Evolutionary conservation across 1,140 invertebrate species (phyloP), one percentile per base, ranked within the genome.

Genomic region (Lucilia sericata): DNA sequence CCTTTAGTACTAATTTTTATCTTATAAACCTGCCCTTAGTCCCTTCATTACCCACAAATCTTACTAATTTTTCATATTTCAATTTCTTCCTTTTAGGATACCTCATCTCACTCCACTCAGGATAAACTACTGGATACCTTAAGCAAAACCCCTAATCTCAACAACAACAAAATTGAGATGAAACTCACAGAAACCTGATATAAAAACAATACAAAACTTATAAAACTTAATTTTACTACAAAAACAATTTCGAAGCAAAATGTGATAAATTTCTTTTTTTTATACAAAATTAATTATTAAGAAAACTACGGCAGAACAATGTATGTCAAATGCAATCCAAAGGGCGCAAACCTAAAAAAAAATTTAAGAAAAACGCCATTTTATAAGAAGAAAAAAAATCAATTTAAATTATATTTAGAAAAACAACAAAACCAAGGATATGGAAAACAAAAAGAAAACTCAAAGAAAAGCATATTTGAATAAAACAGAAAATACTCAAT

Each of bases 331-430:
- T 55, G 51, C 80, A 51, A 55, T 30, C 2, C 5, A 42, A 42
- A 36, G 36, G 3, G 0, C 36, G n/a, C 49, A 60, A 70, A 60
- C 81, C 25, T 30, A 30, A 55, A 55, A 82, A 82, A 34, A 1
- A 34, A n/a, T 51, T 36, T 21, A 74, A 70, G 65, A 82, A 70
- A 82, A 65, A 65, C 82, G 82, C 76, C 76, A 80, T 80, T 80
- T 80, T 80, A 42, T 80, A 80, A 25, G 76, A 80, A 51, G 5
- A 21, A 70, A 12, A 65, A 70, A 70, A 70, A 70, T 3, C 65
- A 70, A 60, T 60, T 60, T 17, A 42, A n/a, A 42, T 10, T 42
- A 42, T 42, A 42, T 42, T 42, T 42, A 42, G 42, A 42, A 42
- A 42, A 42, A 5, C 3, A 12, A 51, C 60, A 21, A 19, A 13